Conservation (phyloP, 2,888 invertebrate species). For the Monoplex corrugatus region DNA sequence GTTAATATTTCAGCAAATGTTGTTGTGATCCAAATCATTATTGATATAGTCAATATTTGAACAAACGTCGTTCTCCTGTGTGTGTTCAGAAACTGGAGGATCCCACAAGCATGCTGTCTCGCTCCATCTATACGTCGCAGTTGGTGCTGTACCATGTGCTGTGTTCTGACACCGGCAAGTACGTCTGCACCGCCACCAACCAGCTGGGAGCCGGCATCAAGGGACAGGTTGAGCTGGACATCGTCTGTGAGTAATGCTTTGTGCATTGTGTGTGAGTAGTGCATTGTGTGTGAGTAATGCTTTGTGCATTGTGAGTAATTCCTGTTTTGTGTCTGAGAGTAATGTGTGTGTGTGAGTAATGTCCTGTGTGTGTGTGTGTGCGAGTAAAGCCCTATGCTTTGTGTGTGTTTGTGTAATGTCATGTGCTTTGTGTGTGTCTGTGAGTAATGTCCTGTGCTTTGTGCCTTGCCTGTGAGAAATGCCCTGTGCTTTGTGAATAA, state of each 20-base stretch:
- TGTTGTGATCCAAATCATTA: no score
- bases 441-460: background rate
- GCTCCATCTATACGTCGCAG: background rate
- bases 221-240: background rate
- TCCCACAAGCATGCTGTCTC: background rate
- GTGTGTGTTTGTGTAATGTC: conserved; percentile 7
- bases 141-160: background rate
- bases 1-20: no score
- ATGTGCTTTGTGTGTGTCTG: background rate
- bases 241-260: conserved; percentile 20
- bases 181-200: conserved; percentile 25
- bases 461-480: background rate
- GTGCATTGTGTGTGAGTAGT: background rate
- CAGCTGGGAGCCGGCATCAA: background rate
- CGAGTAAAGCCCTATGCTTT: no score
- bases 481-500: background rate
- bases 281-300: background rate
- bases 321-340: no score
- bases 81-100: background rate
- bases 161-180: conserved; percentile 30
- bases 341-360: background rate
- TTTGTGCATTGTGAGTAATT: background rate
- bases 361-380: background rate
- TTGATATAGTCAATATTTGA: no score
- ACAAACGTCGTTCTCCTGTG: no score